A percentile compares a stretch with the other conserved stretches of the same genome.
Evolutionary conservation across 1,140 invertebrate species (phyloP).

Genomic region (Megalopta genalis): DNA sequence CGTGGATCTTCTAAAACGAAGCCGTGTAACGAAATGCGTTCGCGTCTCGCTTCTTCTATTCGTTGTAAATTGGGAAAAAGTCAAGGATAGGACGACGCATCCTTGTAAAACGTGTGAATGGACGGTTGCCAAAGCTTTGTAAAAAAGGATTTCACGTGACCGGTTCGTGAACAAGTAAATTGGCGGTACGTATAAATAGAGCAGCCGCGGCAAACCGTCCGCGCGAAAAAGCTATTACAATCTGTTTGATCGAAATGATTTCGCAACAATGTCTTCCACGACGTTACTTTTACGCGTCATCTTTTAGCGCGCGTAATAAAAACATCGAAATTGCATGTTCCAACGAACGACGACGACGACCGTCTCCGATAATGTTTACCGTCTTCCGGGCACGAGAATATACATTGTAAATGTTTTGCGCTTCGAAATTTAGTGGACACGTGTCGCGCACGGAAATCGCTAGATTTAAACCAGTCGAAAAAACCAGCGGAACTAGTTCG

Average conservation of each 20-base stretch:
- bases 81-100: conserved; percentile 7
- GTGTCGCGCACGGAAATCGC: background rate
- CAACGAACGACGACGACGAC: background rate
- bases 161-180: conserved; percentile 39
- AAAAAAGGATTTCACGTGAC: conserved; percentile 34
- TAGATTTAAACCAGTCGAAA: background rate
- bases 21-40: no score
- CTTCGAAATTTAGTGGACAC: background rate
- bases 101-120: conserved; percentile 1
- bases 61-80: background rate
- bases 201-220: background rate
- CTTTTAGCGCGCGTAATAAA: background rate
- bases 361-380: background rate
- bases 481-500: background rate
- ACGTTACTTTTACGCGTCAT: background rate
- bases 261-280: background rate
- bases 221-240: background rate
- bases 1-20: no score
- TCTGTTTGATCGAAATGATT: background rate
- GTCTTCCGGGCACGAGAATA: background rate
- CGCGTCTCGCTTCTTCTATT: no score
- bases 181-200: conserved; percentile 49
- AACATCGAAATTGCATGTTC: background rate
- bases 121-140: conserved; percentile 19
- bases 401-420: background rate